Evolutionary conservation across 2,113 vertebrate species (phyloP), one percentile per base, ranked within the genome.

Genomic region (Caretta caretta): DNA sequence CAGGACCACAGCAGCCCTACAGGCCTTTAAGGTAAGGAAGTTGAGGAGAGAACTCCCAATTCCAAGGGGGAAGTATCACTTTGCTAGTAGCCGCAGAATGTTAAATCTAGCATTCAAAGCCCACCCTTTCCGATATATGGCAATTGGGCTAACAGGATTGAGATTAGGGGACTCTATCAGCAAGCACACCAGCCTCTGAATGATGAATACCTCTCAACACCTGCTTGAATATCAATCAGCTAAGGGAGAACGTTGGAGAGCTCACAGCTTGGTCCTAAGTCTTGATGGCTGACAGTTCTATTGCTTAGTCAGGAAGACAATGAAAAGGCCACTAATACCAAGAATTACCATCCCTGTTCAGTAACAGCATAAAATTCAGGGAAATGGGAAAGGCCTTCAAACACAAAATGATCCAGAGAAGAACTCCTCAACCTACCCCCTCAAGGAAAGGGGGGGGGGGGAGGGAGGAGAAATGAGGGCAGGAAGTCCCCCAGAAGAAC

Each of bases 231-330:
- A 92, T 97, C 96, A 96, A 95, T 96, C 94, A 97, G 92, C 80
- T 17, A 72, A 97, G 95, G 95, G 84, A 76, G 80, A 97, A 97
- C 83, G 92, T 89, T 92, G 89, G 88, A 97, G 95, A 87, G 96
- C 96, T 97, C 97, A 97, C 62, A 17, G 38, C 90, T 94, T 89
- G 92, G 92, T 92, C 89, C 89, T 94, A 93, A 90, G 62, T 97
- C 94, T 96, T 94, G 96, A 96, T 92, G 95, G 84, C 92, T 96
- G 93, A 96, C 92, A 94, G 96, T 97, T 97, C 95, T 94, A 96
- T 96, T 96, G 38, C 3, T 93, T 97, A 97, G 94, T 95, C 92
- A 94, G 79, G 20, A 92, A 95, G 88, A 97, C 96, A 97, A 98
- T 97, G 56, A 69, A 78, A 84, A 84, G 92, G 78, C 82, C 72